A percentile compares a stretch with the other conserved stretches of the same genome.
Evolutionary conservation across 2,113 vertebrate genomes (phyloP).

Genomic region (Mandrillus leucophaeus): DNA sequence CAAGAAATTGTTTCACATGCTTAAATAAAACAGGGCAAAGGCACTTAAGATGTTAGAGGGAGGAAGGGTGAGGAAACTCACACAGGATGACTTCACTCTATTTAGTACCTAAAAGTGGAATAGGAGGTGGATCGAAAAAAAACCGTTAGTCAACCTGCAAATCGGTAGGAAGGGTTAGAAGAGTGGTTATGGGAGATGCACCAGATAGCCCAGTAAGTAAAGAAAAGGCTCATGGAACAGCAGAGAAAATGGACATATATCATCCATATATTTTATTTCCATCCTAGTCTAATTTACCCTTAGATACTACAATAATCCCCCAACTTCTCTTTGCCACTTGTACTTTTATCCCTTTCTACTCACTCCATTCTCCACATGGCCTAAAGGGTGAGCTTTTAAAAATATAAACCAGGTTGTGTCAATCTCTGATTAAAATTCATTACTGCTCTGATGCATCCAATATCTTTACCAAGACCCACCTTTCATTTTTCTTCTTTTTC

Average conservation of each 20-base stretch:
- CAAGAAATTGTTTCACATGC: background rate
- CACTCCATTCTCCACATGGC: background rate
- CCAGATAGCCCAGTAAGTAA: background rate
- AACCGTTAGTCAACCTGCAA: background rate
- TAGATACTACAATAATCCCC: background rate
- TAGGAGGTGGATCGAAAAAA: constrained; percentile 8
- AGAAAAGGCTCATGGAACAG: background rate
- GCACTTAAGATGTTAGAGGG: background rate
- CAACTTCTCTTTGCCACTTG: background rate
- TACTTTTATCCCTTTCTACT: background rate
- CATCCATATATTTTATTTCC: background rate
- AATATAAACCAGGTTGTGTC: background rate
- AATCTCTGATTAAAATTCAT: background rate
- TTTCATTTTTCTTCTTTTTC: background rate
- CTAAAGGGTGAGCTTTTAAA: background rate
- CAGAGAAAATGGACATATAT: background rate
- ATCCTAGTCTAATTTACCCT: background rate
- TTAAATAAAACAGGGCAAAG: background rate
- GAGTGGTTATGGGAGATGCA: background rate
- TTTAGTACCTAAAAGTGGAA: background rate
- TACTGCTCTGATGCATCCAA: background rate
- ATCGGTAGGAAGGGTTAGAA: background rate
- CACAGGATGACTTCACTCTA: background rate
- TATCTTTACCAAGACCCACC: background rate
- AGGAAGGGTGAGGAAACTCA: background rate